phyloP scores from a whole-genome alignment of 2,888 invertebrate genomes.

The Rotaria macrura region DNA sequence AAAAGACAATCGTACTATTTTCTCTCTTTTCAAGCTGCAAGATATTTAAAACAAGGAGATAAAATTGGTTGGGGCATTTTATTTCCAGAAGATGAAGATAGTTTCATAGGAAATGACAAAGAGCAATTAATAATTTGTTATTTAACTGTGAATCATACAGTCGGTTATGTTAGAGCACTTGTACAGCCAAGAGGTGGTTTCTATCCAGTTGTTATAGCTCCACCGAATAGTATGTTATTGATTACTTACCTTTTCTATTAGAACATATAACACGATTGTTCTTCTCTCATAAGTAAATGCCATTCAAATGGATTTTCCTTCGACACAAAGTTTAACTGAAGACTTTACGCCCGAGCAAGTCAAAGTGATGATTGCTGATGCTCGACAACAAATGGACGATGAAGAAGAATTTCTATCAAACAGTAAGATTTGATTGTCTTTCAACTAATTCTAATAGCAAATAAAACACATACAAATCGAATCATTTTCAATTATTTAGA shows the following conservation, averaged over 20 bases:
- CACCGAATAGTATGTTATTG: constrained; percentile 20
- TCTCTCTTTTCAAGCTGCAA: constrained; percentile 37
- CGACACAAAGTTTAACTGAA: constrained; percentile 22
- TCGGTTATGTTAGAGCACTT: constrained; percentile 42
- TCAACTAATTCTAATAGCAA: too few relatives aligned
- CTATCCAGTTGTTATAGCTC: constrained; percentile 40
- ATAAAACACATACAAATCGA: too few relatives aligned
- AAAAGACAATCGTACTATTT: not conserved
- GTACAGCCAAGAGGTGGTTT: constrained; percentile 45
- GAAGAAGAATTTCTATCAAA: constrained; percentile 24
- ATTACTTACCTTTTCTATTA: not conserved
- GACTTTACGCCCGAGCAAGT: constrained; percentile 34
- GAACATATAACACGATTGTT: too few relatives aligned
- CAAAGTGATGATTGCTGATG: constrained; percentile 30
- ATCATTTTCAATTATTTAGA: too few relatives aligned
- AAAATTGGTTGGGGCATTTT: constrained; percentile 44
- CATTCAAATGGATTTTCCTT: constrained; percentile 33
- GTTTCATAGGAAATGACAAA: constrained; percentile 36
- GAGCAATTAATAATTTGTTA: constrained; percentile 44
- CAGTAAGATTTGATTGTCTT: constrained; percentile 13
- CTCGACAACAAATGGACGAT: constrained; percentile 29
- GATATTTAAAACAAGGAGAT: constrained; percentile 40
- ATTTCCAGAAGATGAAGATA: constrained; percentile 37
- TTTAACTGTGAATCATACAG: constrained; percentile 43
- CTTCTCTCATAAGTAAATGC: not conserved